Conservation (phyloP, 2,888 invertebrate species). For the Lamellibrachia columna region DNA sequence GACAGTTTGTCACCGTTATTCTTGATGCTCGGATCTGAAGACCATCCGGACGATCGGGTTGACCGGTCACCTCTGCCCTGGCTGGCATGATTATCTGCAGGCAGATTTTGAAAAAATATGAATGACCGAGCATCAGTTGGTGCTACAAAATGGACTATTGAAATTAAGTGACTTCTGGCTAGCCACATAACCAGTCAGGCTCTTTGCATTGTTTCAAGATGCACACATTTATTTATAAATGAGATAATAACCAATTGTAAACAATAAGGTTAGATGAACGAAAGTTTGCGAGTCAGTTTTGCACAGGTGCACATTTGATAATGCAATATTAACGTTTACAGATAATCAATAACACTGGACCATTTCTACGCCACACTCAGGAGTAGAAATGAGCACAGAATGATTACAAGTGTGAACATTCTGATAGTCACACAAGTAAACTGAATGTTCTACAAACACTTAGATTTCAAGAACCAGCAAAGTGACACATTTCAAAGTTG, state of each 20-base stretch:
- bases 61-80: conserved; percentile 72
- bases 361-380: no score
- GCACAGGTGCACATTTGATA: no score
- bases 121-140: not conserved
- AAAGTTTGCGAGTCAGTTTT: no score
- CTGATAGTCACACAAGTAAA: not conserved
- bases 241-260: not conserved
- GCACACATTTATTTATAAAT: not conserved
- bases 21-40: conserved; percentile 86
- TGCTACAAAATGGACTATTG: not conserved
- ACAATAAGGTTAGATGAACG: no score
- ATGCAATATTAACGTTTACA: no score
- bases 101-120: not conserved
- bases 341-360: no score
- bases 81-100: conserved; percentile 82
- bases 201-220: not conserved
- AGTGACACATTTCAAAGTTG: not conserved
- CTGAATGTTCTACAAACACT: not conserved
- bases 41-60: conserved; percentile 86
- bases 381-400: no score
- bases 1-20: conserved; percentile 77
- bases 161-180: not conserved
- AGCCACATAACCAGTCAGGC: not conserved
- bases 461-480: not conserved
- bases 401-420: not conserved